phyloP scores from a whole-genome alignment of 2,797 vertebrate species.

The Hydrolagus colliei region DNA sequence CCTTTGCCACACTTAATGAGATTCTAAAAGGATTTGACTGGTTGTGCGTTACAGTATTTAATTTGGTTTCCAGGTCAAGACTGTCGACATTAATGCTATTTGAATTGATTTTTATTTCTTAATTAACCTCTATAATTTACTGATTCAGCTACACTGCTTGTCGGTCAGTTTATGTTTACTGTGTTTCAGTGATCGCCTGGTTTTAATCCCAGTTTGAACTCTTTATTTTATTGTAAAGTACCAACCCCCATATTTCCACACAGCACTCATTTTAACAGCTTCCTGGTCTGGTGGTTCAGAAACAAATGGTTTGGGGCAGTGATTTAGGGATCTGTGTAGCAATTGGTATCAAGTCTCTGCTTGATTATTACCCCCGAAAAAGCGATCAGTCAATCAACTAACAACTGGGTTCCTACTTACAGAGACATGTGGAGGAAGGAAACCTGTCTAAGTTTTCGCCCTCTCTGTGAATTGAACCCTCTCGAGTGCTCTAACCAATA shows the following conservation, averaged over 20 bases:
- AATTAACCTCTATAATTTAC: slow-evolving; percentile 6
- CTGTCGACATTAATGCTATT: background rate
- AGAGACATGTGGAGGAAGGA: too few species aligned
- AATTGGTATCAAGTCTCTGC: too few species aligned
- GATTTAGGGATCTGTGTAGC: too few species aligned
- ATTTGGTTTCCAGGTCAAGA: background rate
- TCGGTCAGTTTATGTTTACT: background rate
- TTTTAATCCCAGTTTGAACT: background rate
- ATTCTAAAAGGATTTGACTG: slow-evolving; percentile 7
- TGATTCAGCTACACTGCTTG: background rate
- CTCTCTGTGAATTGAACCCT: too few species aligned
- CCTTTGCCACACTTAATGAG: background rate
- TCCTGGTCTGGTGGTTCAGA: too few species aligned
- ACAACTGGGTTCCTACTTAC: too few species aligned
- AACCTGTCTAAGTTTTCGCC: too few species aligned
- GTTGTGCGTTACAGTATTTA: background rate
- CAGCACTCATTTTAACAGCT: background rate
- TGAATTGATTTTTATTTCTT: background rate
- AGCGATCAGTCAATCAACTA: too few species aligned
- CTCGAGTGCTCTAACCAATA: too few species aligned
- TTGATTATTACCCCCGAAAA: too few species aligned
- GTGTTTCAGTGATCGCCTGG: background rate
- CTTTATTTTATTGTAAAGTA: background rate
- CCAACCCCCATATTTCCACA: background rate
- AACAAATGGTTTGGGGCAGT: too few species aligned